Evolutionary conservation across 1,140 invertebrate genomes (phyloP).

Genomic region (Eupristina koningsbergeri): DNA sequence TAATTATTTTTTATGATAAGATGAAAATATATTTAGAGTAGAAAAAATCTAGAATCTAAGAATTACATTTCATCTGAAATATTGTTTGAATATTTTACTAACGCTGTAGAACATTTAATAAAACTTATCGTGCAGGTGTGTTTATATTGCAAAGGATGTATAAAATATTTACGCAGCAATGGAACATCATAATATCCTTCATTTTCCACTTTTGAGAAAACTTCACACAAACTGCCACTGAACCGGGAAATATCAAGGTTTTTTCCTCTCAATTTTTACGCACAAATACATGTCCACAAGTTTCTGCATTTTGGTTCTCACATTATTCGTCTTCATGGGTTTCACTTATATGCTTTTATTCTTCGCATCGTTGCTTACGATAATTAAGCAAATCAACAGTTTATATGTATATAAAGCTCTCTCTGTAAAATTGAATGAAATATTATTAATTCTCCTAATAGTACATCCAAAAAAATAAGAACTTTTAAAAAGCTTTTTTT

Average conservation of each 20-base stretch:
- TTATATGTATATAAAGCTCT: not conserved
- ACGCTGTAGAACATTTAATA: not conserved
- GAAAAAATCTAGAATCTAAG: no score
- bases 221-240: not conserved
- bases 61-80: not conserved
- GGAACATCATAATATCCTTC: not conserved
- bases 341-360: not conserved
- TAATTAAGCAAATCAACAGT: slow-evolving; percentile 24
- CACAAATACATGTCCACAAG: not conserved
- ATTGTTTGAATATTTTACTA: not conserved
- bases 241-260: slow-evolving; percentile 9
- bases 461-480: no score
- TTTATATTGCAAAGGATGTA: not conserved
- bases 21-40: no score
- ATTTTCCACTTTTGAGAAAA: slow-evolving; percentile 4
- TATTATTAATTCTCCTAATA: no score
- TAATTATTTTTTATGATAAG: no score
- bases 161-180: not conserved
- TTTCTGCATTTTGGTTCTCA: slow-evolving; percentile 31
- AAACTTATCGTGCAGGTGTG: not conserved
- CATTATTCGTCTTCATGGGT: slow-evolving; percentile 17
- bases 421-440: not conserved
- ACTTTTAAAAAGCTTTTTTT: no score
- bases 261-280: not conserved
- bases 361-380: not conserved